Evolutionary conservation across 2,113 vertebrate species (phyloP).

Genomic region (Crotalus tigris): DNA sequence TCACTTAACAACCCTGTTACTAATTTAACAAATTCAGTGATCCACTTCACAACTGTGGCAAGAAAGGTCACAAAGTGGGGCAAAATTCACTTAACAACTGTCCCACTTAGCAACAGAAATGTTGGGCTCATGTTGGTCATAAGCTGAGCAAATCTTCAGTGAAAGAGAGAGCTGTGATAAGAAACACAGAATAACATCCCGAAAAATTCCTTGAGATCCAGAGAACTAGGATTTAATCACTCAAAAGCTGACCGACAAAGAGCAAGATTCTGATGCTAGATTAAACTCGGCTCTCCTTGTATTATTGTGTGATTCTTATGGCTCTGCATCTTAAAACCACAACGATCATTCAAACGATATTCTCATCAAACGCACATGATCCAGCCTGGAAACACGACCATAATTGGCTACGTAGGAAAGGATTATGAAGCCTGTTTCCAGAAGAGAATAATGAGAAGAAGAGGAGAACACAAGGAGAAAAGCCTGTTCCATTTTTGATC

Average conservation of each 20-base stretch:
- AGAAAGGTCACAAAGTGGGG: no score
- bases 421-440: no score
- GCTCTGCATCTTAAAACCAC: neutral
- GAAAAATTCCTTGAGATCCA: neutral
- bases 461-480: neutral
- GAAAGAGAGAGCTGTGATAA: no score
- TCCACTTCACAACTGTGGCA: no score
- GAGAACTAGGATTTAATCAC: neutral
- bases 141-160: no score
- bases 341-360: neutral
- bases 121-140: no score
- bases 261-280: neutral
- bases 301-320: neutral
- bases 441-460: neutral
- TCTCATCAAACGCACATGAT: neutral
- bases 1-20: no score
- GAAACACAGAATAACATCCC: neutral
- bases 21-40: no score
- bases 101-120: no score
- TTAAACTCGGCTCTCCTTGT: neutral
- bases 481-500: neutral
- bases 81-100: no score
- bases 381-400: fast-evolving
- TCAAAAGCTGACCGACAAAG: neutral
- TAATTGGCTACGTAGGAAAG: fast-evolving